Percentiles rank a stretch among this genome's conserved stretches.
These are phyloP conservation scores for Mesocentrotus franciscanus DNA, from an alignment of 53 echinoderm and acorn worm genomes.

Conservation along the genomic window DNA sequence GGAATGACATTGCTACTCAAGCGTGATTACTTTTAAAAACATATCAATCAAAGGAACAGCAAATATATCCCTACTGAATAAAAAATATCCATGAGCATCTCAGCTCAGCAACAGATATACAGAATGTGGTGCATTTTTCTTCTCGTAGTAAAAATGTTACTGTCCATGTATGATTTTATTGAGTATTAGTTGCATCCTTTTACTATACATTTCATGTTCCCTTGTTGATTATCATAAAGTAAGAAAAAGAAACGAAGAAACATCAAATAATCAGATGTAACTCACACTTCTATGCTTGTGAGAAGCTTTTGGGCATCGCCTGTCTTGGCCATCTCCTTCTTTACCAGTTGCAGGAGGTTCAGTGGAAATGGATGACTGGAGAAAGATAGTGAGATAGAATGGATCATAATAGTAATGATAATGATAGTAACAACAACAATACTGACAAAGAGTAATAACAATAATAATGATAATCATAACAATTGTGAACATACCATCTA, in stretches of 20 bases:
- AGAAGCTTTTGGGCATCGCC: slow-evolving; percentile 90
- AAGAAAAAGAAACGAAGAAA: not conserved
- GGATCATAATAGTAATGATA: not conserved
- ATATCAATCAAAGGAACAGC: not conserved
- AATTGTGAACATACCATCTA: not conserved
- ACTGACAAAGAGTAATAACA: not conserved
- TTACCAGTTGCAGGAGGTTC: slow-evolving; percentile 72
- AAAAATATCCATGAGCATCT: no score
- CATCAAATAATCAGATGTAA: not conserved
- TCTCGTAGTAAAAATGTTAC: not conserved
- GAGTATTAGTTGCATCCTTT: not conserved
- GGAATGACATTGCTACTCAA: not conserved
- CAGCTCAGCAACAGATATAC: no score
- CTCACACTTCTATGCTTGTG: slow-evolving; percentile 93
- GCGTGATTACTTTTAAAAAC: not conserved
- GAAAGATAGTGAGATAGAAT: not conserved
- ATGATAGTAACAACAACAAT: not conserved
- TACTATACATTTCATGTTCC: no score
- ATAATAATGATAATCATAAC: not conserved
- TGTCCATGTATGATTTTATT: not conserved
- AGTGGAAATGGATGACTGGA: slow-evolving; percentile 78
- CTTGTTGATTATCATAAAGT: not conserved
- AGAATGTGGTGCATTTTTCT: not conserved
- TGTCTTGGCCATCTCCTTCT: slow-evolving; percentile 80
- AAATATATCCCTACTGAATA: no score